These are phyloP conservation scores for Neria commutata DNA, from an alignment of 2,888 invertebrate genomes.

Conservation along the genomic window DNA sequence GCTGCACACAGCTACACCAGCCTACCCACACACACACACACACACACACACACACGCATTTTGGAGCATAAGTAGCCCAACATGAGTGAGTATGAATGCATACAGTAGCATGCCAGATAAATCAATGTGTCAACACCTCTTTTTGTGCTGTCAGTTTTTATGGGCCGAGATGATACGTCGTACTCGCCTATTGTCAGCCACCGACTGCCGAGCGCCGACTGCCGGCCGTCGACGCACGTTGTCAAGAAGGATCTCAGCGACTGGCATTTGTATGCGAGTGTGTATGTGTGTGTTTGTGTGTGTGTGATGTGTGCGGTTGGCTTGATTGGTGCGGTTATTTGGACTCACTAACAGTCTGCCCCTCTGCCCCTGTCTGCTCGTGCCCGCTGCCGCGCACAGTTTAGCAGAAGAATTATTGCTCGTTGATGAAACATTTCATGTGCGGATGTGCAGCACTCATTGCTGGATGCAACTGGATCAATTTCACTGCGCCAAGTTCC, in stretches of 20 bases:
- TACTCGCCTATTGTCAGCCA: constrained; percentile 36
- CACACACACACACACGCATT: constrained; percentile 3
- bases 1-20: background rate
- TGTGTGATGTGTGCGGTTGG: background rate
- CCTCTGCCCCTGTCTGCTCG: constrained; percentile 23
- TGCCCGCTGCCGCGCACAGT: constrained; percentile 33
- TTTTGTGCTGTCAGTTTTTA: constrained; percentile 62
- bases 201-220: constrained; percentile 1
- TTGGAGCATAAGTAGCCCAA: too few relatives aligned
- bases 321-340: background rate
- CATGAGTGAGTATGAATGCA: constrained; percentile 15
- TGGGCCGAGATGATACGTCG: constrained; percentile 41
- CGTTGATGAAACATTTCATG: constrained; percentile 51
- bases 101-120: constrained; percentile 61
- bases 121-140: constrained; percentile 63
- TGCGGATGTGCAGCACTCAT: constrained; percentile 43
- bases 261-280: too few relatives aligned
- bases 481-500: constrained; percentile 45
- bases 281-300: too few relatives aligned
- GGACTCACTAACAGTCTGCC: too few relatives aligned
- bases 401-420: constrained; percentile 51
- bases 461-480: constrained; percentile 53
- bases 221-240: constrained; percentile 28
- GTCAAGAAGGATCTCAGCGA: too few relatives aligned
- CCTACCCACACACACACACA: constrained; percentile 36